Evolutionary conservation across 2,113 vertebrate genomes (phyloP).

Genomic region (Sarotherodon lohbergeri): DNA sequence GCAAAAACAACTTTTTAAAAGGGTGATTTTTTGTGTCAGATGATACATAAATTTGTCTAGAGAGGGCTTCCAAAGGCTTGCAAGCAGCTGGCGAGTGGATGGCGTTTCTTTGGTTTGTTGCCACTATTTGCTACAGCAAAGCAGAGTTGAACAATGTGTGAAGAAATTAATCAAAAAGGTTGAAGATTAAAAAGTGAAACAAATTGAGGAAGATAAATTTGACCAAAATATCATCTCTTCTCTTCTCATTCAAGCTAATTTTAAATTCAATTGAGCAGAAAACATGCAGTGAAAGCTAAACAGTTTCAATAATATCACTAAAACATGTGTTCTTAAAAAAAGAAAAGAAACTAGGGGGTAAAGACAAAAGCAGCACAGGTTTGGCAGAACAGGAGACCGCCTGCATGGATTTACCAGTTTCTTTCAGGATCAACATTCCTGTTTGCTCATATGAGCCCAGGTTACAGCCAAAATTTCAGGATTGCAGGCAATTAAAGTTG

Average conservation of each 20-base stretch:
- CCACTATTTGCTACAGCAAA: neutral
- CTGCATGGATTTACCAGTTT: neutral
- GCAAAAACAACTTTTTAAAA: neutral
- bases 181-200: neutral
- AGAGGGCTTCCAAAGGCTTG: neutral
- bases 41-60: neutral
- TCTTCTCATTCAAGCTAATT: neutral
- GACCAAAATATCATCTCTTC: neutral
- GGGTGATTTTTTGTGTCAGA: neutral
- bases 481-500: neutral
- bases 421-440: neutral
- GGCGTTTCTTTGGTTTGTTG: neutral
- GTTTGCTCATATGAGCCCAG: neutral
- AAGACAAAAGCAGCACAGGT: neutral
- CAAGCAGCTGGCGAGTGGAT: neutral
- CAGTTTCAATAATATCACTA: neutral
- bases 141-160: neutral
- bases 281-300: neutral
- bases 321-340: neutral
- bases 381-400: constrained; percentile 7
- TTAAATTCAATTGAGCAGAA: neutral
- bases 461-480: neutral
- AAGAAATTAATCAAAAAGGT: neutral
- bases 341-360: neutral
- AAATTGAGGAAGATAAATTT: neutral